Conservation (phyloP, 2,888 invertebrate species). For the Reticulitermes lucifugus region DNA sequence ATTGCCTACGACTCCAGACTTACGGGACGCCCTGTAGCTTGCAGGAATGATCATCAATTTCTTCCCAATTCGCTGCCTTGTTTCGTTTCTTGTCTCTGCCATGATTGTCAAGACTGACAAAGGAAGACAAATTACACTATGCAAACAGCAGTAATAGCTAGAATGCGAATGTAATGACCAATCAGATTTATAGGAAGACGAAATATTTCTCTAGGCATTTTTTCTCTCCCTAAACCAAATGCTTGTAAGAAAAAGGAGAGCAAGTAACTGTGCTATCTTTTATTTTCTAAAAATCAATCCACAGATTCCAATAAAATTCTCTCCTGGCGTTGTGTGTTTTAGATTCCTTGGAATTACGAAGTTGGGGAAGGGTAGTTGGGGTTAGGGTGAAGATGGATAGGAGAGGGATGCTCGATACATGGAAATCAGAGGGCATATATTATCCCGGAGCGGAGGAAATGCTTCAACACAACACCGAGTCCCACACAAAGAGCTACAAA, state of each 20-base stretch:
- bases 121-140: not conserved
- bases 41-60: not conserved
- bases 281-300: not conserved
- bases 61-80: not conserved
- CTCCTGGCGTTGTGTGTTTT: conserved; percentile 17
- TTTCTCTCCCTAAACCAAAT: not conserved
- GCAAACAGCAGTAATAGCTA: not conserved
- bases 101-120: not conserved
- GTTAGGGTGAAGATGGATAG: not conserved
- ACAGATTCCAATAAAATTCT: conserved; percentile 18
- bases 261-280: not conserved
- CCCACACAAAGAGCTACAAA: not conserved
- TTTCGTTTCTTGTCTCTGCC: not conserved
- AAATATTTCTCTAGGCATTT: conserved; percentile 8
- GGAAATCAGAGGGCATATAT: conserved; percentile 1
- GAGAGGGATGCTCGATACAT: not conserved
- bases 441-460: not conserved
- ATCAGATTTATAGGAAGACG: conserved; percentile 3
- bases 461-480: not conserved
- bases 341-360: not conserved
- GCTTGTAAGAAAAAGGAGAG: not conserved
- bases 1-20: no score
- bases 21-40: not conserved
- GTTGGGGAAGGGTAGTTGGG: not conserved
- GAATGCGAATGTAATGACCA: conserved; percentile 7